phyloP scores from a whole-genome alignment of 2,888 invertebrate genomes.

The Ennomos erosarius region DNA sequence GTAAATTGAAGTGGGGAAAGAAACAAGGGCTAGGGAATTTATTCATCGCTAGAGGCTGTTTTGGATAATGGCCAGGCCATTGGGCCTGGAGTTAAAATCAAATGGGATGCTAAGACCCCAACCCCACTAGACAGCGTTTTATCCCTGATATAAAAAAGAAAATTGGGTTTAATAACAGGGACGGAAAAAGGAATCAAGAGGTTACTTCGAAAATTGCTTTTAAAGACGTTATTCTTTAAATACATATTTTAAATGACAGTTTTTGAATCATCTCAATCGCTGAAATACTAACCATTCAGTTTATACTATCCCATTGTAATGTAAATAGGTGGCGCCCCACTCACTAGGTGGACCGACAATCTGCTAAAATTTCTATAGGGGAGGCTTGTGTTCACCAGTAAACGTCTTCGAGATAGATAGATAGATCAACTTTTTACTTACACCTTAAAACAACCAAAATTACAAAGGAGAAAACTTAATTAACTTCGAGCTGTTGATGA shows the following conservation, averaged over 20 bases:
- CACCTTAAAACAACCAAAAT: too few species aligned
- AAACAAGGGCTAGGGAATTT: conserved; percentile 59
- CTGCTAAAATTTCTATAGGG: too few species aligned
- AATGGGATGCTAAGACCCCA: conserved; percentile 40
- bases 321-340: too few species aligned
- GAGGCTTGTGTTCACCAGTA: too few species aligned
- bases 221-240: conserved; percentile 8
- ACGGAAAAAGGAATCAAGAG: conserved; percentile 19
- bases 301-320: too few species aligned
- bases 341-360: too few species aligned
- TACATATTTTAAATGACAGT: not conserved
- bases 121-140: conserved; percentile 21
- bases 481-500: too few species aligned
- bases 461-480: too few species aligned
- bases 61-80: conserved; percentile 46
- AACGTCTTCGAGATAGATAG: too few species aligned
- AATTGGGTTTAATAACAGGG: conserved; percentile 26
- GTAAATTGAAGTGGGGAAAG: conserved; percentile 46
- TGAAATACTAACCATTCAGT: too few species aligned
- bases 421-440: too few species aligned
- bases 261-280: too few species aligned
- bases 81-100: conserved; percentile 55
- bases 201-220: conserved; percentile 8
- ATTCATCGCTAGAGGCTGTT: conserved; percentile 54
- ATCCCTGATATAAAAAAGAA: conserved; percentile 23